These are phyloP conservation scores for Oscheius myriophilus DNA, from an alignment of 2,888 invertebrate species.

Conservation along the genomic window DNA sequence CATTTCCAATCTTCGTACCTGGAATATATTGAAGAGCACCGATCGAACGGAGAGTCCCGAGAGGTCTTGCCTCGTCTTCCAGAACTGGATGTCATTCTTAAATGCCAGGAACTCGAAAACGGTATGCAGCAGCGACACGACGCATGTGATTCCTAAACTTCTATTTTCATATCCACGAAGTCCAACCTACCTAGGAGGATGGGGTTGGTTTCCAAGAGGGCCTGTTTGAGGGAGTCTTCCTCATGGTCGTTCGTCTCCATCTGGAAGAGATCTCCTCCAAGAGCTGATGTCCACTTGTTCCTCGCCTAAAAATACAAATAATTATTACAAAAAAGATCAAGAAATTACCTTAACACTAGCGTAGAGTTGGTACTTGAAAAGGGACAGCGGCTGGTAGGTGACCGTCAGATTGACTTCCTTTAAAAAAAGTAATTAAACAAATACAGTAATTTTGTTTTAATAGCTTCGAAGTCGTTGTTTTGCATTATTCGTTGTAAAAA, in stretches of 20 bases:
- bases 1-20: conserved; percentile 28
- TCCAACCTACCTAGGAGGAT: conserved; percentile 82
- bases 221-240: conserved; percentile 81
- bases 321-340: background rate
- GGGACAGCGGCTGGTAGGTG: conserved; percentile 82
- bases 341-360: conserved; percentile 80
- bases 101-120: conserved; percentile 97
- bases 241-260: conserved; percentile 75
- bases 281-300: conserved; percentile 62
- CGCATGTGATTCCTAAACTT: conserved; percentile 80
- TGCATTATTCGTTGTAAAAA: no score
- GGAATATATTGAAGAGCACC: conserved; percentile 95
- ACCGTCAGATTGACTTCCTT: conserved; percentile 71
- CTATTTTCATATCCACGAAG: background rate
- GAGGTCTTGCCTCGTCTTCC: conserved; percentile 94
- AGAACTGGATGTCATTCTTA: conserved; percentile 99
- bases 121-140: conserved; percentile 92
- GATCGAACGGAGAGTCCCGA: conserved; percentile 92
- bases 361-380: conserved; percentile 98
- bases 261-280: conserved; percentile 68
- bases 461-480: no score
- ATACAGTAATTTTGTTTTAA: background rate
- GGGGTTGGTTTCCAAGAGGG: conserved; percentile 94
- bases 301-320: conserved; percentile 47
- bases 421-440: background rate